Evolutionary conservation across 2,113 vertebrate species (phyloP).

Genomic region (Eudyptes chrysolophus): DNA sequence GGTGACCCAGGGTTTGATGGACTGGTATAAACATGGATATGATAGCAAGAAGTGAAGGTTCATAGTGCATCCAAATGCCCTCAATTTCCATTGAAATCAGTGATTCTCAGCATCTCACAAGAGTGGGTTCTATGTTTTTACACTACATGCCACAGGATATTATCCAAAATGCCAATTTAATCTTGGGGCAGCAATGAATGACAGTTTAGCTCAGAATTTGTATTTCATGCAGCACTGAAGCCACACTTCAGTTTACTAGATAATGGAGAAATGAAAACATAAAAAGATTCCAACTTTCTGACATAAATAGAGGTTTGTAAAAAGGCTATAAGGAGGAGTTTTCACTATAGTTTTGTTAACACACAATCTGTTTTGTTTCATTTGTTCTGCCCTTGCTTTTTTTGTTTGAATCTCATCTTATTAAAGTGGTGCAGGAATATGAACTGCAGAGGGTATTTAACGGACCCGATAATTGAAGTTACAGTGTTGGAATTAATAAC

Average conservation of each 20-base stretch:
- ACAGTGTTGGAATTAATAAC: neutral
- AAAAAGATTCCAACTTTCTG: neutral
- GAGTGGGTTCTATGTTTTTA: neutral
- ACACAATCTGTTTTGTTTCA: neutral
- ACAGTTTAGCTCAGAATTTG: neutral
- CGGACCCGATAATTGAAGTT: neutral
- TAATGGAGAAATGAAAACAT: neutral
- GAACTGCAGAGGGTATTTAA: neutral
- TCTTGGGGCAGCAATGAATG: neutral
- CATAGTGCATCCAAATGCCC: neutral
- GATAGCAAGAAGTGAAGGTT: neutral
- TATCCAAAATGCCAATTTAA: neutral
- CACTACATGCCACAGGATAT: neutral
- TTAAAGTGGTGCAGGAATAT: neutral
- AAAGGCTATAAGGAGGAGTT: neutral
- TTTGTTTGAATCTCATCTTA: neutral
- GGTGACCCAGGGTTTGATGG: neutral
- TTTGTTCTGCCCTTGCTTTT: neutral
- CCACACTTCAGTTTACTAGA: neutral
- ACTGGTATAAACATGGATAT: neutral
- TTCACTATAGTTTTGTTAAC: neutral
- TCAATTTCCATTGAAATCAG: neutral
- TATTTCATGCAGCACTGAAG: neutral
- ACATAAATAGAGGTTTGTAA: neutral
- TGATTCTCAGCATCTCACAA: neutral